These are phyloP conservation scores for Tethea ocularis DNA, from an alignment of 2,888 invertebrate genomes.

Conservation along the genomic window DNA sequence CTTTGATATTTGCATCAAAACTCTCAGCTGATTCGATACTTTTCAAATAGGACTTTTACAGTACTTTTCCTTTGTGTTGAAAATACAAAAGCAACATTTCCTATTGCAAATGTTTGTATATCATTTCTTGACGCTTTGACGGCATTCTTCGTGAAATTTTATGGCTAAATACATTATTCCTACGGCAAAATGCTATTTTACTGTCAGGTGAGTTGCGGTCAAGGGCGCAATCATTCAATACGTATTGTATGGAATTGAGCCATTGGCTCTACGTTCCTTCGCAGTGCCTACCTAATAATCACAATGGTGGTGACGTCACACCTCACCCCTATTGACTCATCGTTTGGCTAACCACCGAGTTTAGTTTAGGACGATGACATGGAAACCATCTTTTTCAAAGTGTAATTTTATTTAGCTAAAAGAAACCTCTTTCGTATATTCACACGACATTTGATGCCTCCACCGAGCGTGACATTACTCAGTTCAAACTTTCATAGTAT, in stretches of 20 bases:
- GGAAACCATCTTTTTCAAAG: background rate
- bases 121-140: background rate
- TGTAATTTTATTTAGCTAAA: slow-evolving; percentile 6
- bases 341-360: slow-evolving; percentile 7
- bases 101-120: background rate
- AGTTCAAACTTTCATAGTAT: background rate
- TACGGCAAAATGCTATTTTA: background rate
- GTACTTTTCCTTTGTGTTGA: slow-evolving; percentile 4
- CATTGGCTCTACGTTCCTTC: slow-evolving; percentile 16
- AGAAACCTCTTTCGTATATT: background rate
- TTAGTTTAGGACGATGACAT: slow-evolving; percentile 15
- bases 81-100: background rate
- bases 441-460: slow-evolving; percentile 1
- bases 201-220: background rate
- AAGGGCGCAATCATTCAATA: background rate
- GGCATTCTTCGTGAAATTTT: background rate
- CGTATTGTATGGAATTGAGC: slow-evolving; percentile 11
- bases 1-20: slow-evolving; percentile 1
- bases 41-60: background rate
- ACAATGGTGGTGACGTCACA: slow-evolving; percentile 26
- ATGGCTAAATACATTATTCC: background rate
- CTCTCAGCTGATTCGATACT: background rate
- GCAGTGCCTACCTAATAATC: slow-evolving; percentile 9
- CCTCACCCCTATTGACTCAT: slow-evolving; percentile 32
- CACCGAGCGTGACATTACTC: background rate